Conservation (phyloP, 53 echinoderm and acorn worm genomes). For the Paelopatides confundens region DNA sequence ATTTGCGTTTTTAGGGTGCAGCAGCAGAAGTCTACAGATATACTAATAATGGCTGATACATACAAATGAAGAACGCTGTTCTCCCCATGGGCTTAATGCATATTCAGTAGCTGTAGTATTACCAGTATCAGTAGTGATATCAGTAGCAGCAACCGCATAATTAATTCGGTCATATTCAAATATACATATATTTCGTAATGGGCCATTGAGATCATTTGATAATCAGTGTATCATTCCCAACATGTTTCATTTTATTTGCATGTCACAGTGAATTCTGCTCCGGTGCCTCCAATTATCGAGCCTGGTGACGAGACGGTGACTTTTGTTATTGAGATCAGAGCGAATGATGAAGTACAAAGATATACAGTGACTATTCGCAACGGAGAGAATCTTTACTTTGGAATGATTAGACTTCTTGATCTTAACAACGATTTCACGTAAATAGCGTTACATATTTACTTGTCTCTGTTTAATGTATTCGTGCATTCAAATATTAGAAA, state of each 20-base stretch:
- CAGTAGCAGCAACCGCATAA: background rate
- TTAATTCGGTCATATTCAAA: background rate
- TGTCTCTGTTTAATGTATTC: no score
- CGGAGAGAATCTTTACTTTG: conserved; percentile 39
- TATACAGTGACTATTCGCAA: background rate
- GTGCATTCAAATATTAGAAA: no score
- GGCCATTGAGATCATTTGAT: no score
- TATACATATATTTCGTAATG: no score
- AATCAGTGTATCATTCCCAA: no score
- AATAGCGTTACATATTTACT: background rate
- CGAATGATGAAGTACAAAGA: background rate
- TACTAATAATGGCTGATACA: no score
- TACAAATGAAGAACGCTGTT: no score
- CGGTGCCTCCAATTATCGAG: background rate
- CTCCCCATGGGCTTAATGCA: no score
- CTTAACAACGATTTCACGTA: conserved; percentile 28
- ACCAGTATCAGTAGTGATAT: no score
- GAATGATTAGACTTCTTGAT: conserved; percentile 15
- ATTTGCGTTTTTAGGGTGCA: no score
- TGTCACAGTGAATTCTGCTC: background rate
- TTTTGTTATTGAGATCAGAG: background rate
- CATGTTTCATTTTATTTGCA: background rate
- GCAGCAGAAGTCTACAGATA: no score
- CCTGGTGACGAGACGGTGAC: background rate
- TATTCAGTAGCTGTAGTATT: no score